Base-by-base conservation (phyloP, 2,797 vertebrate genomes). In the Falco peregrinus region DNA sequence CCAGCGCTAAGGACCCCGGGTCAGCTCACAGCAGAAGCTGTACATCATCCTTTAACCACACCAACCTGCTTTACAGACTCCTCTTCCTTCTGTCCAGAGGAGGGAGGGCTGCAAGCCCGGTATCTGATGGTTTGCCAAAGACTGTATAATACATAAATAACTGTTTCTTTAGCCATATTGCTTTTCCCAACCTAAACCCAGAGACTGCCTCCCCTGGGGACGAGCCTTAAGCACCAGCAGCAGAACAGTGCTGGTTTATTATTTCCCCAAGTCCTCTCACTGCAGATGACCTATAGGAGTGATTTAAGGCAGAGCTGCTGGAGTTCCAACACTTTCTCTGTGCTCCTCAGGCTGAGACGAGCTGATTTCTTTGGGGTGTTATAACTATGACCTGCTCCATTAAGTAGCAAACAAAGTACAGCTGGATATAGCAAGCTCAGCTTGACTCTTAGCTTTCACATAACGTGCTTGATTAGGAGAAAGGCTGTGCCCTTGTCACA, bases 341-440 rank as follows among this genome's bases (percentile, higher is more conserved):
- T 56, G 93, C 92, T 96, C 92, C 93, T 95, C 86, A 1, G 69
- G 89, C 91, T 26, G 64, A 93, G 73, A 59, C 45, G 70, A 77
- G 94, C 89, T 96, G 96, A 95, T 97, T 96, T 97, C 97, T 97
- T 97, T 70, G 97, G 97, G 97, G 89, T 95, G 91, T 95, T 97
- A 89, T 84, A 95, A 93, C 96, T 71, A 86, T 95, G 97, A 96
- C 92, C 97, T 95, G 95, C 97, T 97, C 97, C 97, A 92, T 94
- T 97, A 97, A 97, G 96, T 94, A 94, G 94, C 95, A 86, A 96
- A 96, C 96, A 97, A 96, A 97, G 95, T 97, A 95, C 97, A 97
- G 97, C 95, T 82, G 95, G 94, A 95, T 91, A 54, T 47, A 97
- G 92, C 95, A 86, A 95, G 96, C 97, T 98, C 97, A 97, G 97